Percentiles rank a stretch among this genome's conserved stretches.
These are phyloP conservation scores for Brevimyrus niger DNA, from an alignment of 2,113 vertebrate species.

Conservation along the genomic window DNA sequence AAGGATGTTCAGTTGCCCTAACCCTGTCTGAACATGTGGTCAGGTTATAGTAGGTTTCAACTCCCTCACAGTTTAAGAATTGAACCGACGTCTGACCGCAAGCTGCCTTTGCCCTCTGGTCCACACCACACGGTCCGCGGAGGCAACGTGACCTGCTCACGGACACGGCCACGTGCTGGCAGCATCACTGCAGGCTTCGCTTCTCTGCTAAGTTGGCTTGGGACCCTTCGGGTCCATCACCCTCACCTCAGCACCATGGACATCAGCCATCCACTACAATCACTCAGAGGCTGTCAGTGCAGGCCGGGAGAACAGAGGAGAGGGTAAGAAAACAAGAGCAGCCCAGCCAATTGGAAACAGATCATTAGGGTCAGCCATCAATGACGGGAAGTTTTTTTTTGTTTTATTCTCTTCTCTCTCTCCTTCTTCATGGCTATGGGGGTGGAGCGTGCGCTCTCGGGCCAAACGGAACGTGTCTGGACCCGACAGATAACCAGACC, in stretches of 20 bases:
- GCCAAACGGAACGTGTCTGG: neutral
- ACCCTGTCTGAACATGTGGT: neutral
- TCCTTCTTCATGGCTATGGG: neutral
- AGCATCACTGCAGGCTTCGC: neutral
- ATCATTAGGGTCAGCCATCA: neutral
- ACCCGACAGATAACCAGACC: neutral
- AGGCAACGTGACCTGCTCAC: neutral
- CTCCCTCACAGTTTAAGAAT: neutral
- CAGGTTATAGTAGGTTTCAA: neutral
- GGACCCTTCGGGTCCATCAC: neutral
- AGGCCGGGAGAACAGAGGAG: neutral
- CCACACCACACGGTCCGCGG: neutral
- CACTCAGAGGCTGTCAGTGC: neutral
- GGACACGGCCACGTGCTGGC: neutral
- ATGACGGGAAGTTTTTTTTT: neutral
- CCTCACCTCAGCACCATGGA: neutral
- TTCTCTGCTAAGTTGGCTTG: neutral
- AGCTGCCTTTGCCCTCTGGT: slow-evolving; percentile 21
- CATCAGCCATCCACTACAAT: neutral
- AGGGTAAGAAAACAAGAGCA: neutral
- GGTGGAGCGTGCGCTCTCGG: neutral
- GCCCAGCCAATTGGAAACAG: neutral
- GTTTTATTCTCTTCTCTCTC: neutral
- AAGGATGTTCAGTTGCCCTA: neutral
- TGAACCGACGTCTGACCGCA: slow-evolving; percentile 35